phyloP scores from a whole-genome alignment of 2,113 vertebrate genomes.

The Podarcis muralis region DNA sequence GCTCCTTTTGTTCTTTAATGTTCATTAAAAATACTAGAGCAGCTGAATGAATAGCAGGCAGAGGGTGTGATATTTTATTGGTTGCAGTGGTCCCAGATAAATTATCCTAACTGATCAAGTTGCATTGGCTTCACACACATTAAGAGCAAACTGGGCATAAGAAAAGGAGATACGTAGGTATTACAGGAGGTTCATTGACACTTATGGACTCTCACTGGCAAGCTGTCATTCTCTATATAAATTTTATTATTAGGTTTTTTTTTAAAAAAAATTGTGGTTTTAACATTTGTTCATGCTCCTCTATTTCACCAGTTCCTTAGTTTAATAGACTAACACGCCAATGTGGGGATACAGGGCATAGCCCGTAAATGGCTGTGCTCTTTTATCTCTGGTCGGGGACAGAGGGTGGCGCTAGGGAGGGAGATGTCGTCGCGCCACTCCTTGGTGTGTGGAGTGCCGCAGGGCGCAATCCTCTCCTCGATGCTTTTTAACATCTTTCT shows the following conservation, averaged over 20 bases:
- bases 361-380: too few species aligned
- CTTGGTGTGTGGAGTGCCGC: too few species aligned
- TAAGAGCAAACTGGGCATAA: not conserved
- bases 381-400: too few species aligned
- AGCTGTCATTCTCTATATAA: not conserved
- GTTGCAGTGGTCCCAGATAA: not conserved
- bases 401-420: too few species aligned
- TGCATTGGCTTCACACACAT: not conserved
- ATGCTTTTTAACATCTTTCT: too few species aligned
- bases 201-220: not conserved
- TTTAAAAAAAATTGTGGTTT: not conserved
- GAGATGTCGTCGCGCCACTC: too few species aligned
- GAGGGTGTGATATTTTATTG: not conserved
- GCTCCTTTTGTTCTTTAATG: not conserved
- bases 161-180: not conserved
- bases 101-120: not conserved
- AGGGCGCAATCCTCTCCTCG: too few species aligned
- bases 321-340: not conserved
- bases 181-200: not conserved
- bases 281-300: not conserved
- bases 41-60: not conserved
- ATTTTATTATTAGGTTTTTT: not conserved
- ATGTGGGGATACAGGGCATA: too few species aligned
- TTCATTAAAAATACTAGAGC: not conserved
- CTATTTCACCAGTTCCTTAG: not conserved